A percentile compares a stretch with the other conserved stretches of the same genome.
phyloP scores from a whole-genome alignment of 1,140 invertebrate genomes.

The Drosophila pruinosa region DNA sequence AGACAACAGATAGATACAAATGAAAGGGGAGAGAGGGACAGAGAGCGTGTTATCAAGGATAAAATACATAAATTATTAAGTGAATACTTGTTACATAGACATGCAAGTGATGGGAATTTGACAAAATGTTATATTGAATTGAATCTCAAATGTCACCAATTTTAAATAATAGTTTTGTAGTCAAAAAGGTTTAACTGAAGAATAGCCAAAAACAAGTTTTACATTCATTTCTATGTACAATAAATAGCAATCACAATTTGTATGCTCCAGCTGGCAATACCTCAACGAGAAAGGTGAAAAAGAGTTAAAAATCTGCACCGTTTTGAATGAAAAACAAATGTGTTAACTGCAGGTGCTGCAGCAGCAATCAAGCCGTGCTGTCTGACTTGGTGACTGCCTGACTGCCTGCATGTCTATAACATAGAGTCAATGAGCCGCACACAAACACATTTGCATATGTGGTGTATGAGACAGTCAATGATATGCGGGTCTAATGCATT shows the following conservation, averaged over 20 bases:
- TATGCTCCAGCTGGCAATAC: background rate
- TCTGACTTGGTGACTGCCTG: background rate
- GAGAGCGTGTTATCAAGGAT: too few species aligned
- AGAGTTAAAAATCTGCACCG: conserved; percentile 16
- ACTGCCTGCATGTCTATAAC: conserved; percentile 33
- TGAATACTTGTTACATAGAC: too few species aligned
- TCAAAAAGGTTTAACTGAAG: background rate
- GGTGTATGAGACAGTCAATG: conserved; percentile 43
- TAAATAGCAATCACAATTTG: background rate
- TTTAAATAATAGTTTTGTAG: background rate
- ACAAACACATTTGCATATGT: conserved; percentile 24
- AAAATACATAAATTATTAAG: too few species aligned
- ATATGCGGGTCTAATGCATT: conserved; percentile 71
- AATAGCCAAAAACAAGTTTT: background rate
- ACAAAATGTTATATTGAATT: too few species aligned
- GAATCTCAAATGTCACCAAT: background rate
- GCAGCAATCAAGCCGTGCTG: conserved; percentile 45
- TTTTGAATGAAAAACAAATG: conserved; percentile 56
- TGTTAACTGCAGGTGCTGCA: conserved; percentile 52
- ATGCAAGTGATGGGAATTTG: too few species aligned
- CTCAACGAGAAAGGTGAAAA: background rate
- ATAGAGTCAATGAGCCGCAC: conserved; percentile 31
- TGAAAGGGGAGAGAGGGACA: too few species aligned
- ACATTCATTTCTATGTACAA: background rate
- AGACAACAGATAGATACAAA: too few species aligned